phyloP scores from a whole-genome alignment of 1,140 invertebrate species.

The Belonocnema kinseyi region DNA sequence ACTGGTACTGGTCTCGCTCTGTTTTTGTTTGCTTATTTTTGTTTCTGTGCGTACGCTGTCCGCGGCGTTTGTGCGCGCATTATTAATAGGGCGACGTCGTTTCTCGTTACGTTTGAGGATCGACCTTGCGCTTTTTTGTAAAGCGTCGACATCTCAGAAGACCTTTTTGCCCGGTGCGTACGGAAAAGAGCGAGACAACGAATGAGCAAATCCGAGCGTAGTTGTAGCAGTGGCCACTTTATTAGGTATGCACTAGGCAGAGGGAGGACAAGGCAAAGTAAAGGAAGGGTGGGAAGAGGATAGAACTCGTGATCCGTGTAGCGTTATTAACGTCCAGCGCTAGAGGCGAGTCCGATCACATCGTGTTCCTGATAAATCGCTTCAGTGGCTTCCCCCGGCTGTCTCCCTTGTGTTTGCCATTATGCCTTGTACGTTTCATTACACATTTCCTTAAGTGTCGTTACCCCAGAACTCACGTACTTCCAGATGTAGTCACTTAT shows the following conservation, averaged over 20 bases:
- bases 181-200: conserved; percentile 38
- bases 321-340: conserved; percentile 72
- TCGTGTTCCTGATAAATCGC: conserved; percentile 73
- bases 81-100: conserved; percentile 50
- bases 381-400: conserved; percentile 61
- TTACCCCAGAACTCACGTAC: conserved; percentile 43
- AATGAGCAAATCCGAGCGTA: conserved; percentile 48
- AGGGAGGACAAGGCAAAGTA: conserved; percentile 51
- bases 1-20: background rate
- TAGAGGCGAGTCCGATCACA: conserved; percentile 71
- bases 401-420: conserved; percentile 54
- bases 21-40: conserved; percentile 7
- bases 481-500: conserved; percentile 28
- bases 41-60: background rate
- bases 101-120: conserved; percentile 46
- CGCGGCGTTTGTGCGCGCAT: conserved; percentile 25
- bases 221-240: conserved; percentile 63
- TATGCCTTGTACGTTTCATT: conserved; percentile 71
- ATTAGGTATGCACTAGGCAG: conserved; percentile 67
- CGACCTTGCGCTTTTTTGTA: conserved; percentile 49
- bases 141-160: conserved; percentile 44
- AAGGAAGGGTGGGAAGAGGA: conserved; percentile 44
- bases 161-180: conserved; percentile 40
- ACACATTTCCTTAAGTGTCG: conserved; percentile 68
- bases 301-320: conserved; percentile 59